A percentile compares a stretch with the other conserved stretches of the same genome.
Conservation (phyloP, 2,797 vertebrate genomes). For the Nyctalus aviator region DNA sequence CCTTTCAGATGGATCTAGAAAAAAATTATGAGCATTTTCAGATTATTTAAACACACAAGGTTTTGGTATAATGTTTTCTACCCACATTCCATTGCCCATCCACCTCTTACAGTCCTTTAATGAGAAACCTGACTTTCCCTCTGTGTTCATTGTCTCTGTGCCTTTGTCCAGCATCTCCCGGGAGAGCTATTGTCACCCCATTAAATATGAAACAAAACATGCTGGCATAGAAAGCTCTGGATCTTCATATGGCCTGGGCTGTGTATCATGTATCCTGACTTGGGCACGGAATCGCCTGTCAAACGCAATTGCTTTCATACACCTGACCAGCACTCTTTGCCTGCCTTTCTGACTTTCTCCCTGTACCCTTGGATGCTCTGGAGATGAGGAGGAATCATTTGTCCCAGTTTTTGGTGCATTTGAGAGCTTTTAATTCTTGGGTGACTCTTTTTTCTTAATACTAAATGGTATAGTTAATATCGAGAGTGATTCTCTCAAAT, state of each 20-base stretch:
- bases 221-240: not conserved
- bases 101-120: not conserved
- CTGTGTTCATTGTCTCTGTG: not conserved
- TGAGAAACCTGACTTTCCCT: not conserved
- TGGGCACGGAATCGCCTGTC: not conserved
- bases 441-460: slow-evolving; percentile 65
- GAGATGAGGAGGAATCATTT: slow-evolving; percentile 56
- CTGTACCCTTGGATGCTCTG: not conserved
- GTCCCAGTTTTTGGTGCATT: not conserved
- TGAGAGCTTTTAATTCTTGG: slow-evolving; percentile 65
- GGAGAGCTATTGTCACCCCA: not conserved
- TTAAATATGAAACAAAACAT: not conserved
- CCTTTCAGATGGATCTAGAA: not conserved
- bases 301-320: slow-evolving; percentile 32
- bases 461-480: slow-evolving; percentile 49
- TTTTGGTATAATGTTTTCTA: not conserved
- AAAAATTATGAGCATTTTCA: not conserved
- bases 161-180: slow-evolving; percentile 26
- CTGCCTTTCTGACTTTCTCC: slow-evolving; percentile 10
- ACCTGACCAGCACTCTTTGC: slow-evolving; percentile 21
- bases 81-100: not conserved
- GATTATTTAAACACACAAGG: not conserved
- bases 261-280: not conserved
- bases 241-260: not conserved
- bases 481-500: slow-evolving; percentile 55